Base-by-base conservation (phyloP, 2,888 invertebrate species). In the Hofmannophila pseudospretella region DNA sequence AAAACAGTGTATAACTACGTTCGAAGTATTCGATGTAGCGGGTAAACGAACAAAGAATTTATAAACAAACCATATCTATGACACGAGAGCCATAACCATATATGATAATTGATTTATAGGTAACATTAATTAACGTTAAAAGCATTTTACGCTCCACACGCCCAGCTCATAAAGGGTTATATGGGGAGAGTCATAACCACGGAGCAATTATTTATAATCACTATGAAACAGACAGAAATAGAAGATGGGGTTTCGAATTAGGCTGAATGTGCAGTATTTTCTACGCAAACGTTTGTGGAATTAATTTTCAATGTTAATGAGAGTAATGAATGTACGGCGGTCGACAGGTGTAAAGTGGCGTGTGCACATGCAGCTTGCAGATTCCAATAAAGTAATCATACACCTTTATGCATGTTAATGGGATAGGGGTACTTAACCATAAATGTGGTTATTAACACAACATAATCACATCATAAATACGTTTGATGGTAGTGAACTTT, bases 41-140 rank as follows among this genome's bases (percentile, higher is more conserved):
- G 12, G 14, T 13, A 7, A 12, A 9, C 9, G 25, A 25, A 25
- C 25, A n/a, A 8, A n/a, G 9, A 12, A 29, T 7, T 4, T 13
- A 29, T 29, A 29, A 13, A 29, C 11, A 7, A 13, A 29, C 16
- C 16, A n/a, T 4, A 4, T 26, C 4, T n/a, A 26, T 10, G 10
- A 26, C 26, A 26, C 1, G 1, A 26, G 9, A 10, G 4, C 26
- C 9, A 26, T 26, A 26, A 26, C n/a, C 7, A 9, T 9, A 29
- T 3, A 13, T 29, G 29, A 29, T 29, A 12, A 29, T 29, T 13
- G 29, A 29, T 13, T 29, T 12, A 29, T n/a, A 28, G 28, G 34
- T 39, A 45, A 42, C 41, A 38, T 41, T 44, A 49, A 64, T 62
- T 64, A 57, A 54, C 51, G 52, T 54, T 58, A 54, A 57, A 60